Evolutionary conservation across 2,888 invertebrate genomes (phyloP).

Genomic region (Vanessa cardui): DNA sequence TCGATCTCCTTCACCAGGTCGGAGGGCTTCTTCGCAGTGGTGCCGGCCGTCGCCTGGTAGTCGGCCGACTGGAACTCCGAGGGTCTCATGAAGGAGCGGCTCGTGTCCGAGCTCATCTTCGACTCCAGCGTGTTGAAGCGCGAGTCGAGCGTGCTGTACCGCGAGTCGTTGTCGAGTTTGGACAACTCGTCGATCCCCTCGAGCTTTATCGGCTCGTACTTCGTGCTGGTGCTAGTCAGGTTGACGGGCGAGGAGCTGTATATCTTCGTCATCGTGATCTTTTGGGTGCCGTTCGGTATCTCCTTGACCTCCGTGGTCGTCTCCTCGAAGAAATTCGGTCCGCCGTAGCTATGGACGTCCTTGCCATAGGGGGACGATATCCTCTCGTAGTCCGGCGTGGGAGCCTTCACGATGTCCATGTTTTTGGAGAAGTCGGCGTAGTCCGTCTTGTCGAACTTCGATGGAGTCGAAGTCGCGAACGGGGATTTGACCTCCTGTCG

Average conservation of each 20-base stretch:
- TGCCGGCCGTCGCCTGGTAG: slow-evolving; percentile 57
- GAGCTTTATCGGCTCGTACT: slow-evolving; percentile 74
- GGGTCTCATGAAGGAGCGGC: slow-evolving; percentile 77
- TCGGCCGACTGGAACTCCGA: slow-evolving; percentile 76
- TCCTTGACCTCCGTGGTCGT: slow-evolving; percentile 80
- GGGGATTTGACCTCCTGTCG: slow-evolving; percentile 70
- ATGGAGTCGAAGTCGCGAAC: slow-evolving; percentile 67
- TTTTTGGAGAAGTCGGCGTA: slow-evolving; percentile 44
- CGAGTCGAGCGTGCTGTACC: slow-evolving; percentile 75
- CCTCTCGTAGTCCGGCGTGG: slow-evolving; percentile 70
- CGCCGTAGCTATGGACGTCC: slow-evolving; percentile 67
- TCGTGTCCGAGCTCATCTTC: slow-evolving; percentile 75
- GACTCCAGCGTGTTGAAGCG: slow-evolving; percentile 74
- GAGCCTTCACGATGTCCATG: slow-evolving; percentile 69
- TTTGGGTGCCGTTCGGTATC: slow-evolving; percentile 81
- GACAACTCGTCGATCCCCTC: slow-evolving; percentile 81
- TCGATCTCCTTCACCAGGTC: slow-evolving; percentile 79
- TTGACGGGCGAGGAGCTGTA: slow-evolving; percentile 83
- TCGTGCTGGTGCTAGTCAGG: slow-evolving; percentile 74
- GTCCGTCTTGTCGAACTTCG: slow-evolving; percentile 61
- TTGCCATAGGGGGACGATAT: slow-evolving; percentile 74
- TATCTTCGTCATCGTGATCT: slow-evolving; percentile 82
- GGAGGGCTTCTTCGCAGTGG: slow-evolving; percentile 65
- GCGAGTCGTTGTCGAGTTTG: slow-evolving; percentile 78
- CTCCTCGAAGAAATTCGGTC: slow-evolving; percentile 76